Evolutionary conservation across 1,140 invertebrate genomes (phyloP).

Genomic region (Leptonema lineaticorne): DNA sequence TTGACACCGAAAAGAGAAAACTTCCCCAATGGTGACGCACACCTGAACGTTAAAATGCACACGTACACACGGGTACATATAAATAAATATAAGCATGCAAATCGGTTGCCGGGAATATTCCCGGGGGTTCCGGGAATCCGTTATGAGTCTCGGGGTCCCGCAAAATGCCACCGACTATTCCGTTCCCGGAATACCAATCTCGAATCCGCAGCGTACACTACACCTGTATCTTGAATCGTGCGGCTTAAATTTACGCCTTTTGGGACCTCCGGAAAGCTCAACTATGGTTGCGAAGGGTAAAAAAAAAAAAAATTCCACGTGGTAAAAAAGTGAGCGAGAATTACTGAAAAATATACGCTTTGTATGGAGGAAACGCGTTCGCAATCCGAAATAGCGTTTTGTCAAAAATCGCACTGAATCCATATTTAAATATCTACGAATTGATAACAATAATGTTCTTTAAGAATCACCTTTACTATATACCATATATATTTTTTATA

Average conservation of each 20-base stretch:
- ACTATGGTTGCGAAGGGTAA: background rate
- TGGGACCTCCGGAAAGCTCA: background rate
- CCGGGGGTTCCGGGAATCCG: constrained; percentile 7
- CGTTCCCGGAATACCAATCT: constrained; percentile 28
- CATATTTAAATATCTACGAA: too few relatives aligned
- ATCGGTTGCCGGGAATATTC: constrained; percentile 14
- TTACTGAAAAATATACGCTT: background rate
- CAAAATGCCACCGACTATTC: constrained; percentile 6
- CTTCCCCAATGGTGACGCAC: background rate
- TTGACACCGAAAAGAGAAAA: constrained; percentile 35
- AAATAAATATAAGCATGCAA: constrained; percentile 6
- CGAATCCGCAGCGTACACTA: background rate
- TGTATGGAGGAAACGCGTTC: background rate
- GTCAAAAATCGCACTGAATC: too few relatives aligned
- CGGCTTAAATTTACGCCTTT: background rate
- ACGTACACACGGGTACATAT: background rate
- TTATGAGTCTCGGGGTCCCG: constrained; percentile 18
- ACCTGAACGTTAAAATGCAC: background rate
- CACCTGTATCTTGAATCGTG: too few relatives aligned
- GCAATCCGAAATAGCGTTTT: too few relatives aligned
- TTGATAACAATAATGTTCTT: too few relatives aligned
- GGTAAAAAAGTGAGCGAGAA: background rate
- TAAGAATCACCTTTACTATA: too few relatives aligned
- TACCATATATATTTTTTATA: too few relatives aligned
- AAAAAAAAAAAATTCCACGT: background rate